Evolutionary conservation across 2,113 vertebrate genomes (phyloP).

Genomic region (Halcyon senegalensis): DNA sequence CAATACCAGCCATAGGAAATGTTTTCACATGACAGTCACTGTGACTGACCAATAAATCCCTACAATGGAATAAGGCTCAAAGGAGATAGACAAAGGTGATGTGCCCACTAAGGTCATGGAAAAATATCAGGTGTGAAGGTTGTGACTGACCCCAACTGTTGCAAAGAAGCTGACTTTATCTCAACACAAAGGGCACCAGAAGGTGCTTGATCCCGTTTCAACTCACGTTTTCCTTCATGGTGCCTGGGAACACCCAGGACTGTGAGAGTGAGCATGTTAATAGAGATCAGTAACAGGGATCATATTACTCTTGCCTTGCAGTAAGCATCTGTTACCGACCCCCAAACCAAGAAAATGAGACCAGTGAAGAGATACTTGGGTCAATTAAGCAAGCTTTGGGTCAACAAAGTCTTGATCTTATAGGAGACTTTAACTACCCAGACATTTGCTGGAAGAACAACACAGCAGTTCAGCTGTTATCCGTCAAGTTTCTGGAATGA

Average conservation of each 20-base stretch:
- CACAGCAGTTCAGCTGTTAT: no score
- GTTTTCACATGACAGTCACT: not conserved
- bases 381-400: no score
- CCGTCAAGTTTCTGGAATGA: no score
- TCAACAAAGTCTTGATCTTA: no score
- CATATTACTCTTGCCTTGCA: no score
- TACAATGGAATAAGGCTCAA: not conserved
- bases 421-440: no score
- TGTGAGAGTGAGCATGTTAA: not conserved
- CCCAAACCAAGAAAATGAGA: no score
- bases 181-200: not conserved
- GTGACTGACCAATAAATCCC: not conserved
- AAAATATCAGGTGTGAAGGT: not conserved
- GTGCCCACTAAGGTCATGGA: not conserved
- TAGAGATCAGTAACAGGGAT: not conserved
- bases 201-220: not conserved
- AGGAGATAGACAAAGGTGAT: fast-evolving
- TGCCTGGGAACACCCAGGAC: not conserved
- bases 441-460: no score
- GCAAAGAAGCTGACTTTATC: not conserved
- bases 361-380: no score
- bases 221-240: not conserved
- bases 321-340: no score
- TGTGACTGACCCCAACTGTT: not conserved
- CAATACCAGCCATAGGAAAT: not conserved